Evolutionary conservation across 1,140 invertebrate species (phyloP).

Genomic region (Brachionus sp.): DNA sequence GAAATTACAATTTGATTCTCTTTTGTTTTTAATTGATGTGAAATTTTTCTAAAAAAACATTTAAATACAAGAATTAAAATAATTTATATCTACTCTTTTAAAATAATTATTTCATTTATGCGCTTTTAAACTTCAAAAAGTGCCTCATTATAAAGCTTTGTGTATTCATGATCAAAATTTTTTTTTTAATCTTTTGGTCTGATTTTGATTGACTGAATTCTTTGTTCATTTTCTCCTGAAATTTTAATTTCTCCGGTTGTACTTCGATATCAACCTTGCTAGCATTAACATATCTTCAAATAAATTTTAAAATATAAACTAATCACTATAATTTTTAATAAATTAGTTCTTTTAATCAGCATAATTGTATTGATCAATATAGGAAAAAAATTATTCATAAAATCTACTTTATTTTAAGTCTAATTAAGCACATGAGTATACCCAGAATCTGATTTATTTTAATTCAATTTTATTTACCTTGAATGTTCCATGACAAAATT

Average conservation of each 20-base stretch:
- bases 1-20: neutral
- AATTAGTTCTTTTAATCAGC: neutral
- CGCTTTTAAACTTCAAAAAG: neutral
- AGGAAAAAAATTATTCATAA: too few species aligned
- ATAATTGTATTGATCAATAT: too few species aligned
- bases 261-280: neutral
- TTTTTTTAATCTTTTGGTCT: neutral
- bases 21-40: neutral
- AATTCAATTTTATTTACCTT: neutral
- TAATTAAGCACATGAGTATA: neutral
- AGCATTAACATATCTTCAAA: neutral
- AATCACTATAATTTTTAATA: neutral
- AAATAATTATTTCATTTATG: neutral
- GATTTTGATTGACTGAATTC: neutral
- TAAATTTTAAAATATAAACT: neutral
- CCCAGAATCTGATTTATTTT: neutral
- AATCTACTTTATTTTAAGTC: too few species aligned
- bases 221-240: neutral
- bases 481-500: neutral
- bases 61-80: neutral
- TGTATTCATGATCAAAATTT: neutral
- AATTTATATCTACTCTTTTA: neutral
- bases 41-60: neutral
- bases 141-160: neutral
- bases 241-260: neutral